Base-by-base conservation (phyloP, 2,888 invertebrate genomes). In the Tinea trinotella region DNA sequence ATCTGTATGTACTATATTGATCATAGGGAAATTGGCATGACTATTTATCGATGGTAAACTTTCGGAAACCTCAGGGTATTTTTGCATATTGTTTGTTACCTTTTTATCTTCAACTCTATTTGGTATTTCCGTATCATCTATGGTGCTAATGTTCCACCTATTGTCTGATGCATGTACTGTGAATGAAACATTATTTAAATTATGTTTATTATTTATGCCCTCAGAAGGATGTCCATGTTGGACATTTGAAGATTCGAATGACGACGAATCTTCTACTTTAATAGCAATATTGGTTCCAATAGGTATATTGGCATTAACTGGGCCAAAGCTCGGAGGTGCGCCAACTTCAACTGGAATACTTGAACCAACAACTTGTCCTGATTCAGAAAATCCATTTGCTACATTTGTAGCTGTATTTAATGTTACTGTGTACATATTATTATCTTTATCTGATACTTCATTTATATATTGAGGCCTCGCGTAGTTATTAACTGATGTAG, bases 221-320 rank as follows among this genome's bases (percentile, higher is more conserved):
- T 18, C 61, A n/a, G 67, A 65, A 35, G 69, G 71, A 56, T 57
- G 62, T 56, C 70, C 68, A 1, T 65, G 72, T 57, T 80, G 74
- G 54, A 71, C 60, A 57, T 72, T 71, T 49, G 71, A 74, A 9
- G 63, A 70, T 59, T 79, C 76, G 56, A 70, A 66, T 50, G 71
- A 68, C 19, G 68, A 62, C n/a, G 69, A 64, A 58, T 71, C 85
- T 68, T 86, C 81, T 2, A 87, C 86, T 64, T 69, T 71, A 13
- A 87, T 85, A 34, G 87, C 87, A 62, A 87, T 77, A 58, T 87
- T 87, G 0, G 86, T 86, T 49, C 83, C 80, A 55, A 87, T 84
- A 7, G 87, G 85, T 60, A 87, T 86, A 59, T 84, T 74, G 20
- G 86, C 68, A 58, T 87, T 84, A 20, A 80, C 62, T 59, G 71